Evolutionary conservation across 2,113 vertebrate species (phyloP).

Genomic region (Marcusenius ussheri): DNA sequence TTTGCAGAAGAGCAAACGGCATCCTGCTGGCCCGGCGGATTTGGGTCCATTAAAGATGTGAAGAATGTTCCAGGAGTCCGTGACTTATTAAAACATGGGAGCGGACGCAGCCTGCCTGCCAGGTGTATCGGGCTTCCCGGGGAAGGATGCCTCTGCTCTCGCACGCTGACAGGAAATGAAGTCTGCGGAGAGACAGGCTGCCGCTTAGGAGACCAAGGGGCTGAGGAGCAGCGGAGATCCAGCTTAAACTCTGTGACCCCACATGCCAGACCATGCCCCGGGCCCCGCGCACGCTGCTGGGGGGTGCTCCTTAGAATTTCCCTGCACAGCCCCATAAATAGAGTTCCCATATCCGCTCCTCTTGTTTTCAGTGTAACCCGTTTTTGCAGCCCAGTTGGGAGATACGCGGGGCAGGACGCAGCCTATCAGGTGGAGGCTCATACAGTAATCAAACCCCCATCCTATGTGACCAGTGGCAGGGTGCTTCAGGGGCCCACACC

Average conservation of each 20-base stretch:
- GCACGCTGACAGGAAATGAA: conserved; percentile 54
- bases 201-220: conserved; percentile 29
- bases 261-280: not conserved
- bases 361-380: not conserved
- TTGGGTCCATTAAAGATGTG: not conserved
- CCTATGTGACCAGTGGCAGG: not conserved
- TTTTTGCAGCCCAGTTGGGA: not conserved
- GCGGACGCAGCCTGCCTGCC: not conserved
- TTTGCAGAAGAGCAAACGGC: not conserved
- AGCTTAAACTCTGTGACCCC: conserved; percentile 1
- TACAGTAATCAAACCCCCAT: not conserved
- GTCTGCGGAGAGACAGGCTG: conserved; percentile 38
- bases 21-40: not conserved
- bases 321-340: not conserved
- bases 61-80: conserved; percentile 8
- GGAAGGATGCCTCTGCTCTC: conserved; percentile 34
- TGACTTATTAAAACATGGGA: conserved; percentile 9
- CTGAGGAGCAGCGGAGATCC: conserved; percentile 3
- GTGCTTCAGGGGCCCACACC: not conserved
- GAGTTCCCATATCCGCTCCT: not conserved
- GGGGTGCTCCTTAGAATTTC: not conserved
- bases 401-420: not conserved
- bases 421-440: not conserved
- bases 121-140: conserved; percentile 7
- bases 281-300: not conserved